A percentile compares a stretch with the other conserved stretches of the same genome.
These are phyloP conservation scores for Muschampia plurimacula DNA, from an alignment of 2,888 invertebrate species.

Conservation along the genomic window DNA sequence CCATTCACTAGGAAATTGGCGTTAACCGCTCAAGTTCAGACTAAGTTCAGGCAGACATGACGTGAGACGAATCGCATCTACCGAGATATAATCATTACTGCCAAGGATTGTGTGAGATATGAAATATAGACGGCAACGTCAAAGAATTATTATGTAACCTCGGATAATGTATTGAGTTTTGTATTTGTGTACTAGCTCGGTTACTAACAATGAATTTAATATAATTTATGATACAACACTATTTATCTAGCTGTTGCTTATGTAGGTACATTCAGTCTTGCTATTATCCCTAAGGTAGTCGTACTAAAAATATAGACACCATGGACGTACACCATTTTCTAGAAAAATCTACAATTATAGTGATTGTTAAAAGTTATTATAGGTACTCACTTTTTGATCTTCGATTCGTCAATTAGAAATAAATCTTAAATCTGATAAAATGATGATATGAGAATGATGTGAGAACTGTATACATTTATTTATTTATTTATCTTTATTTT, in stretches of 20 bases:
- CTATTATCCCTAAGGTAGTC: background rate
- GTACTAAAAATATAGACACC: background rate
- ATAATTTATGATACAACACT: background rate
- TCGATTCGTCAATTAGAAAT: too few species aligned
- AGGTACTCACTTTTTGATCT: too few species aligned
- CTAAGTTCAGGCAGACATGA: conserved; percentile 48
- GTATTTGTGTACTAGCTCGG: conserved; percentile 4
- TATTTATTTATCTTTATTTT: too few species aligned
- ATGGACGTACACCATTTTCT: background rate
- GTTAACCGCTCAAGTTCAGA: conserved; percentile 63
- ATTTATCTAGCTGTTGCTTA: background rate
- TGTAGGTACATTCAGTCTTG: background rate
- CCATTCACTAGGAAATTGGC: conserved; percentile 79
- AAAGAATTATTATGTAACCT: conserved; percentile 32
- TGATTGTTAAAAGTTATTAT: too few species aligned
- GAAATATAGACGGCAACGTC: conserved; percentile 32
- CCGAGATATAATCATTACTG: conserved; percentile 40
- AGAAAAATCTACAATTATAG: too few species aligned
- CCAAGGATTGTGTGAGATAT: conserved; percentile 37
- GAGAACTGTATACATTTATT: too few species aligned
- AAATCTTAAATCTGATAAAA: too few species aligned
- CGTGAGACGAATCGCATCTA: conserved; percentile 51
- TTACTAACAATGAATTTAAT: conserved; percentile 2
- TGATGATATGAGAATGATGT: too few species aligned
- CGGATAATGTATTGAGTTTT: conserved; percentile 17